Evolutionary conservation across 2,888 invertebrate species (phyloP).

Genomic region (Athetis lepigone): DNA sequence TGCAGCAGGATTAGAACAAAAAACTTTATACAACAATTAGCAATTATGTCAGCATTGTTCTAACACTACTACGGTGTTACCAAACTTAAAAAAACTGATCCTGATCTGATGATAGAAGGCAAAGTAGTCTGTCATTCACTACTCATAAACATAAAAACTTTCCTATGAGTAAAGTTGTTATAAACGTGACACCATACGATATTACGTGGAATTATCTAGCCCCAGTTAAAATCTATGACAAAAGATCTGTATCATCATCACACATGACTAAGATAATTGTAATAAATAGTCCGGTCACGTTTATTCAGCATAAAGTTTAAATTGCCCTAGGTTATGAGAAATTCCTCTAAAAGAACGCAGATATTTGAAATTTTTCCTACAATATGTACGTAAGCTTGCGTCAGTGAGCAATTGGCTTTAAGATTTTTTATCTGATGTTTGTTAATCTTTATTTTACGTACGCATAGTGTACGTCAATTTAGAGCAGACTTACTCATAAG

Average conservation of each 20-base stretch:
- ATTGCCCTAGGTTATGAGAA: conserved; percentile 41
- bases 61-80: too few relatives aligned
- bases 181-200: neutral
- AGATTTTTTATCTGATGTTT: conserved; percentile 5
- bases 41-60: neutral
- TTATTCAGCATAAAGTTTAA: conserved; percentile 18
- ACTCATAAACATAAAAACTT: neutral
- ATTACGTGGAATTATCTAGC: conserved; percentile 4
- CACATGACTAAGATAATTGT: conserved; percentile 31
- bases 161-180: neutral
- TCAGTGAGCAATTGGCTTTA: neutral
- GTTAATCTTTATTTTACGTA: conserved; percentile 2
- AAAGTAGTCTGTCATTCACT: neutral
- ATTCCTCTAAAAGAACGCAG: neutral
- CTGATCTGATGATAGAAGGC: too few relatives aligned
- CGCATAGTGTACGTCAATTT: conserved; percentile 9
- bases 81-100: too few relatives aligned
- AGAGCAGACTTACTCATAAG: neutral
- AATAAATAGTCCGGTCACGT: conserved; percentile 18
- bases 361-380: conserved; percentile 10
- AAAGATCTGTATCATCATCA: conserved; percentile 1
- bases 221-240: conserved; percentile 6
- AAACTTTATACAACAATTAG: too few relatives aligned
- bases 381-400: neutral
- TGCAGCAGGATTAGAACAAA: conserved; percentile 31